These are phyloP conservation scores for Lasius fuliginosus DNA, from an alignment of 2,888 invertebrate species.

Conservation along the genomic window DNA sequence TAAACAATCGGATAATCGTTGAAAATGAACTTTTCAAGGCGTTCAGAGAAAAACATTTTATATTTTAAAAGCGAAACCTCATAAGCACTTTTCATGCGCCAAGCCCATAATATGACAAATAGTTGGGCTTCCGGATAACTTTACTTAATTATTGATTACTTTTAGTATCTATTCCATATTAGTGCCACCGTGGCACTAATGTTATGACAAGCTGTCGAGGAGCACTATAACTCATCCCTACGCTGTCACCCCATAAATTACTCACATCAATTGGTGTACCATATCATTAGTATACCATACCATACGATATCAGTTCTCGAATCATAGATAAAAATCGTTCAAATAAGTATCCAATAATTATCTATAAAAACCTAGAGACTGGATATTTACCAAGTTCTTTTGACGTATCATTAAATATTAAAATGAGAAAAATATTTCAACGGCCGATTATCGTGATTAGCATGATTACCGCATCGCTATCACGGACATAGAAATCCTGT, in stretches of 20 bases:
- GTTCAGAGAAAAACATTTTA: not conserved
- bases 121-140: conserved; percentile 75
- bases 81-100: conserved; percentile 72
- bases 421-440: conserved; percentile 8
- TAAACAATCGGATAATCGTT: not conserved
- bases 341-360: conserved; percentile 12
- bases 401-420: conserved; percentile 6
- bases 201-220: conserved; percentile 57
- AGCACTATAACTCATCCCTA: conserved; percentile 23
- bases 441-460: conserved; percentile 1
- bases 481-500: conserved; percentile 13
- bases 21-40: not conserved
- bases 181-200: conserved; percentile 21
- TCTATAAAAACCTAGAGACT: not conserved
- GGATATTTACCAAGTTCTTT: not conserved
- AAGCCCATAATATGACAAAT: conserved; percentile 58
- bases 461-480: not conserved
- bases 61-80: conserved; percentile 70
- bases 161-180: conserved; percentile 43
- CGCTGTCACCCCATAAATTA: conserved; percentile 25
- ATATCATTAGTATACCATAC: no score
- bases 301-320: conserved; percentile 3
- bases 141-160: conserved; percentile 72
- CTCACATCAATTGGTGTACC: conserved; percentile 36
- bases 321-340: not conserved